These are phyloP conservation scores for Stichodactyla mertensii DNA, from an alignment of 64 coral and sea anemone genomes.

Conservation along the genomic window DNA sequence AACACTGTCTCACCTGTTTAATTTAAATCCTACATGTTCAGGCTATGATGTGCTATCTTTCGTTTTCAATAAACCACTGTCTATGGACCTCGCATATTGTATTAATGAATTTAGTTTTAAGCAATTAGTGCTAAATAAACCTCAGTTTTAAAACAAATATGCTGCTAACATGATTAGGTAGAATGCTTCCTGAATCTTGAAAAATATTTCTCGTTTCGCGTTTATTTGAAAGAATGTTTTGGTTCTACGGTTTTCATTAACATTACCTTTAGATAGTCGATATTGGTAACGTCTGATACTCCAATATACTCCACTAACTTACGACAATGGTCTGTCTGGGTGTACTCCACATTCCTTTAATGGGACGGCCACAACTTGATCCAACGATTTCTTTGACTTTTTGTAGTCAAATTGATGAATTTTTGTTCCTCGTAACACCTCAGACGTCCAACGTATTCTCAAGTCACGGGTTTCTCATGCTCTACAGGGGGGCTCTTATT, in stretches of 20 bases:
- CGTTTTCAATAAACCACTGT: no score
- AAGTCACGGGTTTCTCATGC: background rate
- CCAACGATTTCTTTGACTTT: background rate
- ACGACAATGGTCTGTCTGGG: background rate
- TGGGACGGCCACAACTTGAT: background rate
- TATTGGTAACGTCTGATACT: background rate
- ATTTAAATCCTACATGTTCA: background rate
- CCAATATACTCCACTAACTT: background rate
- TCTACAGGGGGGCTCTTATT: slow-evolving; percentile 7
- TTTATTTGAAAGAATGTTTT: background rate
- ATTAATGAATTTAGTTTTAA: background rate
- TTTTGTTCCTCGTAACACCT: background rate
- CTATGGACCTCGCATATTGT: background rate
- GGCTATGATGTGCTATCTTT: background rate
- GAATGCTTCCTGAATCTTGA: background rate
- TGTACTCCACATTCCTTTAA: background rate
- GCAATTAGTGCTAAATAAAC: background rate
- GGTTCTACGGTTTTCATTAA: background rate
- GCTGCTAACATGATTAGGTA: background rate
- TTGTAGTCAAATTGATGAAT: background rate
- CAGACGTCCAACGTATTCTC: background rate
- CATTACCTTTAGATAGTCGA: background rate
- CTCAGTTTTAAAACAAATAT: background rate
- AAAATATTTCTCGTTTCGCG: background rate
- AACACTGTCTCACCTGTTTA: background rate